A percentile compares a stretch with the other conserved stretches of the same genome.
Conservation (phyloP, 2,888 invertebrate genomes). For the Cephus pygmeus region DNA sequence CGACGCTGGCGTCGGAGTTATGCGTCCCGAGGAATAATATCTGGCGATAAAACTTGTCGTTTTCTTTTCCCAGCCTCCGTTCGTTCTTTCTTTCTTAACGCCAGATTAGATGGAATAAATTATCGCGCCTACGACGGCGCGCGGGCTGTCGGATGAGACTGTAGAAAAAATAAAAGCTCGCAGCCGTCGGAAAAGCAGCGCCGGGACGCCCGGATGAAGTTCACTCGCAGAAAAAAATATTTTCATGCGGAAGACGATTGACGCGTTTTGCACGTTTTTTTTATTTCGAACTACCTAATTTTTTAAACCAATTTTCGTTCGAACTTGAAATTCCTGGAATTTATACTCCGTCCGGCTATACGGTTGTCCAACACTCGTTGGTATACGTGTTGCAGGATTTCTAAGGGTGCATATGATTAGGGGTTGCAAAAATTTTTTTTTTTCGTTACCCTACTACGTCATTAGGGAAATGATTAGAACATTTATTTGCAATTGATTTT, state of each 20-base stretch:
- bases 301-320: neutral
- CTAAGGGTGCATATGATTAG: neutral
- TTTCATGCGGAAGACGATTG: neutral
- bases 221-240: neutral
- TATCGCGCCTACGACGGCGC: neutral
- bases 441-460: neutral
- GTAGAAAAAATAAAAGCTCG: neutral
- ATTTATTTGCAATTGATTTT: constrained; percentile 3
- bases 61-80: neutral
- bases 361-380: neutral
- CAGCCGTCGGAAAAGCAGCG: neutral
- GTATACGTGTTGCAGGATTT: neutral
- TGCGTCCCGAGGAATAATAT: constrained; percentile 5
- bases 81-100: neutral
- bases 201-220: neutral
- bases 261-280: neutral
- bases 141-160: neutral
- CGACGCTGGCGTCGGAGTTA: neutral
- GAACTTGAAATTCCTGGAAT: neutral
- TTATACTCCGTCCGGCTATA: neutral
- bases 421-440: neutral
- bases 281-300: neutral
- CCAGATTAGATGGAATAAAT: constrained; percentile 7
- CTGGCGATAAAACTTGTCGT: neutral
- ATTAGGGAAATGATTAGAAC: neutral